Evolutionary conservation across 1,140 invertebrate species (phyloP).

Genomic region (Elysia chlorotica): DNA sequence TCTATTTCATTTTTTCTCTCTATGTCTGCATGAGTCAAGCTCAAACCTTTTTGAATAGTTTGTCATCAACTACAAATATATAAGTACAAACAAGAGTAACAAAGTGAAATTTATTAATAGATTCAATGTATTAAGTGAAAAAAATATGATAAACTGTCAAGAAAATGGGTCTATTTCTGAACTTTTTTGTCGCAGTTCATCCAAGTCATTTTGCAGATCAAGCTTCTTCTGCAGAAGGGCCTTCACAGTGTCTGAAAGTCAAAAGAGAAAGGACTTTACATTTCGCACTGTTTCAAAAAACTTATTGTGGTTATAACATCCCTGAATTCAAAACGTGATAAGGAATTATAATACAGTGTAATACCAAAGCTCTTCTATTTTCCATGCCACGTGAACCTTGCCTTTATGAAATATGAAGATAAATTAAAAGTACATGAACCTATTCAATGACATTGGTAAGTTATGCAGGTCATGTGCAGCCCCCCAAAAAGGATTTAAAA

Average conservation of each 20-base stretch:
- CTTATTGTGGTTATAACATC: background rate
- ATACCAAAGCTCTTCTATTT: background rate
- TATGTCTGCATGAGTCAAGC: background rate
- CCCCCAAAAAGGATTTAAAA: too few relatives aligned
- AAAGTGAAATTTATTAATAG: background rate
- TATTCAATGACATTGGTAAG: too few relatives aligned
- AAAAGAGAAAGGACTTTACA: background rate
- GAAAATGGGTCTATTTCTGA: background rate
- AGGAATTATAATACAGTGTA: background rate
- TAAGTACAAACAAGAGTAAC: background rate
- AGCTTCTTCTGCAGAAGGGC: slow-evolving; percentile 1
- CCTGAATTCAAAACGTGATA: background rate
- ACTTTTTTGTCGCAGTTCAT: background rate
- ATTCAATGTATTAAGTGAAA: background rate
- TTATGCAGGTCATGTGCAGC: too few relatives aligned
- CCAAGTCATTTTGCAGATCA: background rate
- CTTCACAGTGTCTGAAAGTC: slow-evolving; percentile 5
- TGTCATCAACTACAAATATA: background rate
- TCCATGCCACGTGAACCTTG: too few relatives aligned
- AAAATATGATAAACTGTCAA: background rate
- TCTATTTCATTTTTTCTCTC: background rate
- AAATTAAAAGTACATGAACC: too few relatives aligned
- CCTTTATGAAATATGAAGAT: too few relatives aligned
- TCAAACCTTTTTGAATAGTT: background rate
- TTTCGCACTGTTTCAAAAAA: background rate